phyloP scores from a whole-genome alignment of 2,113 vertebrate species.

The Neolamprologus sp. region DNA sequence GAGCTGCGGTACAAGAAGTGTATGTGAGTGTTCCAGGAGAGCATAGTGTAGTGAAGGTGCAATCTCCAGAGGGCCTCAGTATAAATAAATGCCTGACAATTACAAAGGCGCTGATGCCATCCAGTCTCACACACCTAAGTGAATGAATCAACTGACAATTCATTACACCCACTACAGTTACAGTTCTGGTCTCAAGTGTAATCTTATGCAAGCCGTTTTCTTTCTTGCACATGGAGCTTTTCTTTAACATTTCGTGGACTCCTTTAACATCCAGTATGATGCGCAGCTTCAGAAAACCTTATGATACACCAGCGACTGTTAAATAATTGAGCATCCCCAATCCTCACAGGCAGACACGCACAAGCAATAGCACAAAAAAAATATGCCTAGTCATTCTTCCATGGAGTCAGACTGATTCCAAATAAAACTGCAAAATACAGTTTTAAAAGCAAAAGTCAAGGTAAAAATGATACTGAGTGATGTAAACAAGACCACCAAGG shows the following conservation, averaged over 20 bases:
- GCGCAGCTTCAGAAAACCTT: background rate
- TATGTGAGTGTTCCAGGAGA: background rate
- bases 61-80: background rate
- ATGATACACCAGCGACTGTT: background rate
- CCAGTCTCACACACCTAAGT: background rate
- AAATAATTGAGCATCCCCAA: background rate
- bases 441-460: background rate
- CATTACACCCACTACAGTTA: background rate
- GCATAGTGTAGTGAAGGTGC: background rate
- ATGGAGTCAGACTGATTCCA: background rate
- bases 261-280: background rate
- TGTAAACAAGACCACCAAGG: background rate
- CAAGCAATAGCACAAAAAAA: background rate
- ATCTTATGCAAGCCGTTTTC: background rate
- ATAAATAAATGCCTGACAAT: background rate
- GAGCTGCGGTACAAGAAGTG: background rate
- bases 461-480: background rate
- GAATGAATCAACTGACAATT: background rate
- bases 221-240: background rate
- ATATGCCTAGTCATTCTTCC: background rate
- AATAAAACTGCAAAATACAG: background rate
- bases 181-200: background rate
- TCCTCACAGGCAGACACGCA: background rate
- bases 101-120: background rate
- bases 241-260: background rate